phyloP scores from a whole-genome alignment of 2,888 invertebrate species.

The Cephalotes varians region DNA sequence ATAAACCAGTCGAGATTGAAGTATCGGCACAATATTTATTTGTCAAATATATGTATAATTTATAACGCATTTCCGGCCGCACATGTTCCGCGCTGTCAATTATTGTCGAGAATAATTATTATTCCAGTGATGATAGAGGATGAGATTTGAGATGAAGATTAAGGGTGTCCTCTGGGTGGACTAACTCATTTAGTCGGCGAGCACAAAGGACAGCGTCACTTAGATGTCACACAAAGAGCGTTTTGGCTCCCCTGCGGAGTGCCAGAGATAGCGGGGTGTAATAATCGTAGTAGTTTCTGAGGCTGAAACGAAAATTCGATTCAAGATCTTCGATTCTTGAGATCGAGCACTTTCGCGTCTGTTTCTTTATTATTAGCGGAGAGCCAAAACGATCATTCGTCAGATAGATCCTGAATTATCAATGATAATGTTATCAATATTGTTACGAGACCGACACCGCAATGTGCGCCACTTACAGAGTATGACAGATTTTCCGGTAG shows the following conservation, averaged over 20 bases:
- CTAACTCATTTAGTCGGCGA: slow-evolving; percentile 40
- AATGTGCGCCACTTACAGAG: slow-evolving; percentile 15
- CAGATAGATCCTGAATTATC: not conserved
- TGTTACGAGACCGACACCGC: not conserved
- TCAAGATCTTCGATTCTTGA: not conserved
- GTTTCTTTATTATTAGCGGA: not conserved
- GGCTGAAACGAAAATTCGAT: not conserved
- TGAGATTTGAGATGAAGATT: slow-evolving; percentile 43
- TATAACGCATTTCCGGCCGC: not conserved
- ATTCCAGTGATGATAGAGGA: slow-evolving; percentile 24
- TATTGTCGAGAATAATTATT: slow-evolving; percentile 17
- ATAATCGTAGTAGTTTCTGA: slow-evolving; percentile 7
- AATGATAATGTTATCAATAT: slow-evolving; percentile 19
- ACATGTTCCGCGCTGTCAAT: not conserved
- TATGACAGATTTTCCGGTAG: slow-evolving; percentile 37
- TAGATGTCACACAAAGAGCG: slow-evolving; percentile 29
- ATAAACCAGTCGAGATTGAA: not conserved
- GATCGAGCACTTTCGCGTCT: not conserved
- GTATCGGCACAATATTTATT: not conserved
- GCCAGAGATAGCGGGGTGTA: slow-evolving; percentile 29
- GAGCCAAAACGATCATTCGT: not conserved
- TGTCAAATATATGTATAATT: not conserved
- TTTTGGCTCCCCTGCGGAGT: slow-evolving; percentile 5
- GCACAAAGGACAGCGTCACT: slow-evolving; percentile 49
- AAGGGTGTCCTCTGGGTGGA: slow-evolving; percentile 42